Evolutionary conservation across 2,888 invertebrate genomes (phyloP).

Genomic region (Drosophila kuntzei): DNA sequence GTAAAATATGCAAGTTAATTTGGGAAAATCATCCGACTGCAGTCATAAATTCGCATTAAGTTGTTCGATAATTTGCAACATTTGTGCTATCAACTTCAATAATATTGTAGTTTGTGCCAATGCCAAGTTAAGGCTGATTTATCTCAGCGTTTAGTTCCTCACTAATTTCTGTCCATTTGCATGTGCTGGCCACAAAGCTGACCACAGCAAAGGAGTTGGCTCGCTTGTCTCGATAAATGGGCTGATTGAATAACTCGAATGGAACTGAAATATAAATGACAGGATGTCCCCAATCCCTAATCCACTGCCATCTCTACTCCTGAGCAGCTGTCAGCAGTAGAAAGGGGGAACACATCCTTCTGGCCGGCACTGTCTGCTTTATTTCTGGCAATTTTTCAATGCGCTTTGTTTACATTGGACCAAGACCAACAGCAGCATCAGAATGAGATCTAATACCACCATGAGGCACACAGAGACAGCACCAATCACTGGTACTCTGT

Average conservation of each 20-base stretch:
- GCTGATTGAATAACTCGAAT: slow-evolving; percentile 72
- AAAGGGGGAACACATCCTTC: slow-evolving; percentile 36
- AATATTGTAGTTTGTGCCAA: slow-evolving; percentile 2
- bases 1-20: slow-evolving; percentile 65
- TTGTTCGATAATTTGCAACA: slow-evolving; percentile 58
- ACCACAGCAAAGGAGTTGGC: slow-evolving; percentile 60
- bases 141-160: slow-evolving; percentile 34
- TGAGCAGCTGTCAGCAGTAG: slow-evolving; percentile 58
- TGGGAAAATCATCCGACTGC: slow-evolving; percentile 42
- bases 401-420: slow-evolving; percentile 68
- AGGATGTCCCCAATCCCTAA: slow-evolving; percentile 15
- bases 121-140: slow-evolving; percentile 40
- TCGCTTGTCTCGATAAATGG: slow-evolving; percentile 39
- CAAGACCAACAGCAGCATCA: slow-evolving; percentile 27
- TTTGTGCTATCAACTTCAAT: slow-evolving; percentile 20
- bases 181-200: slow-evolving; percentile 31
- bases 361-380: slow-evolving; percentile 37
- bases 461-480: slow-evolving; percentile 29
- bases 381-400: slow-evolving; percentile 73
- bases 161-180: slow-evolving; percentile 65
- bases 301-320: slow-evolving; percentile 1
- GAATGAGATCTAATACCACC: slow-evolving; percentile 40
- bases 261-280: slow-evolving; percentile 69
- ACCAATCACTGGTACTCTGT: slow-evolving; percentile 24
- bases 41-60: slow-evolving; percentile 72